Base-by-base conservation (phyloP, 2,888 invertebrate species). In the Leucozona laternaria region DNA sequence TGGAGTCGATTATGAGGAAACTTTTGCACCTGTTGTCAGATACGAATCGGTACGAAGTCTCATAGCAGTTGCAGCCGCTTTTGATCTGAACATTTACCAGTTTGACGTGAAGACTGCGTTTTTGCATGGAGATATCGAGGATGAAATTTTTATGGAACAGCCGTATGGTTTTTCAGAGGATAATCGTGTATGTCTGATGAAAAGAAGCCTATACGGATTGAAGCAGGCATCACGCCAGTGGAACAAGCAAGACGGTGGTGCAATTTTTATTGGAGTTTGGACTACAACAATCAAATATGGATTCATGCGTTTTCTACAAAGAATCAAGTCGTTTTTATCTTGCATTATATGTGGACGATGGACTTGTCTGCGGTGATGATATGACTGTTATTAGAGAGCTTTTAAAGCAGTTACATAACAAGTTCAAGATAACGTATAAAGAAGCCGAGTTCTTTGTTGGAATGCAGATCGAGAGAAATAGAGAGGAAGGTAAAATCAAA, bases 261-360 rank as follows among this genome's bases (percentile, higher is more conserved):
- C 11, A 71, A 48, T 86, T 86, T 77, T 64, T 78, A 13, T 37
- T 48, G 10, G 15, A 79, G 6, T 66, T 66, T 79, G 73, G 81
- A 43, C 62, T 85, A 25, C 73, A 58, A 15, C 81, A 88, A 64
- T 80, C 88, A 28, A 53, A 45, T 31, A 79, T 77, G 48, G 81
- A 88, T 71, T 15, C 55, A 53, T 88, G 84, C 53, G 64, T 68
- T 15, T 88, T 76, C 78, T 31, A 20, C 71, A 78, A 70, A 25
- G 81, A 48, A 17, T 58, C 45, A 34, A 64, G 11, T n/a, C 58
- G 57, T 10, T 73, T 86, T 34, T 88, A 89, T 22, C 25, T 89
- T 6, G 88, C 88, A 4, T 55, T 90, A 4, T 90, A 89, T 88
- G 89, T 89, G 11, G 90, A 90, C 64, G 89, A 89, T 81, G 89